These are phyloP conservation scores for Chesias legatella DNA, from an alignment of 2,888 invertebrate genomes.

Conservation along the genomic window DNA sequence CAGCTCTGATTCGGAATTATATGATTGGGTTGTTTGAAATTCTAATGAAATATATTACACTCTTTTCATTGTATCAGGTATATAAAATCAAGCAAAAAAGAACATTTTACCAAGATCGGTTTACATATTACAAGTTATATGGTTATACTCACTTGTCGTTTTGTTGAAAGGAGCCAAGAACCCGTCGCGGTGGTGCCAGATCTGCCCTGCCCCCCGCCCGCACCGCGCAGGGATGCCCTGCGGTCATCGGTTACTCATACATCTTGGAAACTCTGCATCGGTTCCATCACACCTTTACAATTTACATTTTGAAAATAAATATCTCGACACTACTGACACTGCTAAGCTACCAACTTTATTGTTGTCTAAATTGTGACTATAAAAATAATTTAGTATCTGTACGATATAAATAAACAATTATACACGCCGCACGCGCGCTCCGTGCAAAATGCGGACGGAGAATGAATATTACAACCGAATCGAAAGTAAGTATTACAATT, in stretches of 20 bases:
- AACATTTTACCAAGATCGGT: not conserved
- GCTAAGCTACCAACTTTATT: conserved; percentile 28
- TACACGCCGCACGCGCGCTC: conserved; percentile 45
- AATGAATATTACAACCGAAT: conserved; percentile 55
- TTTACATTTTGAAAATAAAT: conserved; percentile 45
- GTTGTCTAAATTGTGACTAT: conserved; percentile 28
- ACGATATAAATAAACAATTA: conserved; percentile 28
- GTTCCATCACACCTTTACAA: conserved; percentile 49
- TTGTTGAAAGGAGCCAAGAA: conserved; percentile 41
- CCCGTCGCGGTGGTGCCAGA: conserved; percentile 38
- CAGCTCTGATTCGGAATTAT: conserved; percentile 17
- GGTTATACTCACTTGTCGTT: conserved; percentile 46
- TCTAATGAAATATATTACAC: not conserved
- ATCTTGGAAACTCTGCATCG: conserved; percentile 60
- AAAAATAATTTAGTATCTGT: conserved; percentile 27
- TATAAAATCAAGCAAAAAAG: conserved; percentile 3
- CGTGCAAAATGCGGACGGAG: conserved; percentile 51
- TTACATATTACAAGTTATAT: conserved; percentile 9
- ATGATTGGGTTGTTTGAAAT: conserved; percentile 10
- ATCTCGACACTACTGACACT: conserved; percentile 43
- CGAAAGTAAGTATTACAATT: conserved; percentile 46
- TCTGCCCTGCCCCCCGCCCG: conserved; percentile 48
- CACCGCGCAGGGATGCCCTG: conserved; percentile 61
- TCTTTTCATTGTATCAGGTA: conserved; percentile 1
- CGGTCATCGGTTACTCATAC: conserved; percentile 69